Evolutionary conservation across 2,797 vertebrate species (phyloP).

Genomic region (Lerista edwardsae): DNA sequence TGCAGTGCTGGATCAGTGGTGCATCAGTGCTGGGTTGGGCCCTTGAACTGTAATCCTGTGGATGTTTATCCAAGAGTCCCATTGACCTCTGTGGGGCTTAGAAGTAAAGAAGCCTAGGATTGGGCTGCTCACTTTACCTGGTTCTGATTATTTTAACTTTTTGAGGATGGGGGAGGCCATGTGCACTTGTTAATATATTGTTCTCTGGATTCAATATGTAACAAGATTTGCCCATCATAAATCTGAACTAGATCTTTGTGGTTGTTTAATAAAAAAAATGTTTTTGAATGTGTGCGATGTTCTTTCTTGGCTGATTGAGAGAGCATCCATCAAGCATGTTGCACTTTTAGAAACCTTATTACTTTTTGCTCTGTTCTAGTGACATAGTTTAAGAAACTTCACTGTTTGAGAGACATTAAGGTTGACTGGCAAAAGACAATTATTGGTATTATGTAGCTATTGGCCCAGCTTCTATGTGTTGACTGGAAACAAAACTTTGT

Average conservation of each 20-base stretch:
- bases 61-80: no score
- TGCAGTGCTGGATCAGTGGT: no score
- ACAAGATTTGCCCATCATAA: background rate
- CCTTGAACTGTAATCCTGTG: no score
- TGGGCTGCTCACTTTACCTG: background rate
- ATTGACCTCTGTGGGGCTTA: no score
- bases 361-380: background rate
- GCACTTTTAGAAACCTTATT: background rate
- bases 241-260: background rate
- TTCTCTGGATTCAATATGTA: background rate
- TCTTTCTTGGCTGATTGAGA: background rate
- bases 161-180: background rate
- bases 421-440: background rate
- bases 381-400: background rate
- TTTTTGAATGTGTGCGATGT: background rate
- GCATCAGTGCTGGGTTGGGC: no score
- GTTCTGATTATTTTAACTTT: background rate
- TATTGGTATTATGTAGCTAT: background rate
- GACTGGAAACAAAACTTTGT: background rate
- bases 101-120: no score
- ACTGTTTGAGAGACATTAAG: background rate
- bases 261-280: background rate
- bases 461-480: background rate
- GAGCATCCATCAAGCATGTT: background rate
- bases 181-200: background rate